Evolutionary conservation across 1,140 invertebrate genomes (phyloP), one percentile per base, ranked within the genome.

Genomic region (Holotrichia oblita): DNA sequence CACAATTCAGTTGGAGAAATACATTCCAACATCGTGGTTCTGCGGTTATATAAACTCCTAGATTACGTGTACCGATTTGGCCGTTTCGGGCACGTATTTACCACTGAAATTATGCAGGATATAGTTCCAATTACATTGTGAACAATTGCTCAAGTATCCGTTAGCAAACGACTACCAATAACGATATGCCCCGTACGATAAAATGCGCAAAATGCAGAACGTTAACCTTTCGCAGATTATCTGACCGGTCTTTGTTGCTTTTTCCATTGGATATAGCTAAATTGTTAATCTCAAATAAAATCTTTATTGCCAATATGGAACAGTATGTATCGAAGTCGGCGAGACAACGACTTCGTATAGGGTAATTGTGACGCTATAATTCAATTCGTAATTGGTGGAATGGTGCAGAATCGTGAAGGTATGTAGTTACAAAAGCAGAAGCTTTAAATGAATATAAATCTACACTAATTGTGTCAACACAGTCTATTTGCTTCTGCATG

Each of bases 271-370:
- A 69, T 69, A 22, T 20, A 34, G 22, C 61, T 69, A 69, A 69
- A 69, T 69, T 69, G 61, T 69, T 69, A 69, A 69, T 69, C 61
- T 69, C 61, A 27, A 69, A 69, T 69, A 69, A 69, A 69, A 69
- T 69, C 61, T 69, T 69, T 69, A 69, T 69, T 69, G 61, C 61
- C 61, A 69, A 69, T 69, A 69, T 69, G 22, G 61, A 69, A 69
- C 61, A 34, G 61, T 34, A 69, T 69, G 48, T 14, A 55, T 55
- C 17, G 48, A n/a, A 55, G 48, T 14, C 48, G 17, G 14, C 48
- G 14, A 55, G 6, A 34, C 27, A 55, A 55, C 48, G 17, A 17
- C 48, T 6, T 55, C 17, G n/a, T 6, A 55, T 55, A 55, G 48
- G 42, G 48, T n/a, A 55, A 55, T 55, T 17, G 48, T 17, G 48